These are phyloP conservation scores for Sipha maydis DNA, from an alignment of 2,888 invertebrate species.

Conservation along the genomic window DNA sequence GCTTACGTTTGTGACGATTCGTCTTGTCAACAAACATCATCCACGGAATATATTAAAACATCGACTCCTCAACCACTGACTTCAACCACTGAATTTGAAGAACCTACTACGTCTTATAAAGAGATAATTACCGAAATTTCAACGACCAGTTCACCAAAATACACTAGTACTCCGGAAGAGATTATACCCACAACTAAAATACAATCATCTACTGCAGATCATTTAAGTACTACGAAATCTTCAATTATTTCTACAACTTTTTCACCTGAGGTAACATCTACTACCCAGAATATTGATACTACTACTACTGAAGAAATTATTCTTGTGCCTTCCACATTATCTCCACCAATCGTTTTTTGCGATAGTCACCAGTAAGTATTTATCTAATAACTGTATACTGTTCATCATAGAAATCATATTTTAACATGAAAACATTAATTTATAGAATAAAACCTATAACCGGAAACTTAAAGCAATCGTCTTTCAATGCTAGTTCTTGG, in stretches of 20 bases:
- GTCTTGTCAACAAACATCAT: not conserved
- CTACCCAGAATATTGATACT: not conserved
- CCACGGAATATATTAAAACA: not conserved
- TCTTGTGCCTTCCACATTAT: conserved; percentile 30
- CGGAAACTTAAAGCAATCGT: not conserved
- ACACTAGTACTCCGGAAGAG: not conserved
- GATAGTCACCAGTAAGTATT: conserved; percentile 13
- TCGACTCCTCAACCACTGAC: not conserved
- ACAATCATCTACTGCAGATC: not conserved
- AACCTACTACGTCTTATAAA: not conserved
- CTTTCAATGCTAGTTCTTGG: conserved; percentile 59
- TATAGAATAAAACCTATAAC: conserved; percentile 37
- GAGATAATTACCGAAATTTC: too few relatives aligned
- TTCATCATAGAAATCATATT: not conserved
- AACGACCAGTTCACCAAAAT: too few relatives aligned
- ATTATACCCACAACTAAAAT: not conserved
- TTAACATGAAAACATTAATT: not conserved
- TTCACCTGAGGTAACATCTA: not conserved
- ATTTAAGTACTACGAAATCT: conserved; percentile 6
- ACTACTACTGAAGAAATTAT: conserved; percentile 7
- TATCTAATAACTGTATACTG: not conserved
- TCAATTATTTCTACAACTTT: not conserved
- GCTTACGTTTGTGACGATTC: conserved; percentile 72
- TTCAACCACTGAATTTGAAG: not conserved
- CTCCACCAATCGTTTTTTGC: conserved; percentile 28